Conservation (phyloP, 2,797 vertebrate genomes). For the Carcharodon carcharias region DNA sequence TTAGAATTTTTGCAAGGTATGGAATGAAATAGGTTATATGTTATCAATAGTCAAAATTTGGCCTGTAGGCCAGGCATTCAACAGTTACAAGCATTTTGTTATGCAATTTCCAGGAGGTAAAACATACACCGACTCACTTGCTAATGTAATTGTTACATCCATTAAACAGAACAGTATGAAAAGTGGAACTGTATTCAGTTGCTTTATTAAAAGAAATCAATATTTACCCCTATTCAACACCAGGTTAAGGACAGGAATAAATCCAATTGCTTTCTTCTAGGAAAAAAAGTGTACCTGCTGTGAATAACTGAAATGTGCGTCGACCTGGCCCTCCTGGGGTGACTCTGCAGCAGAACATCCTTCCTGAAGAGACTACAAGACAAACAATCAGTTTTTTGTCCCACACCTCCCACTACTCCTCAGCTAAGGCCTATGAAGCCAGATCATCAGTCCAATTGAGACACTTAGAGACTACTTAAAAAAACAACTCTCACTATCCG, state of each 20-base stretch:
- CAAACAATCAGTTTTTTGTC: neutral
- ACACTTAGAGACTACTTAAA: too few species aligned
- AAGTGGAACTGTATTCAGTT: neutral
- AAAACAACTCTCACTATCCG: too few species aligned
- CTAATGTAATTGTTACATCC: neutral
- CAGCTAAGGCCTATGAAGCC: neutral
- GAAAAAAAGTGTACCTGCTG: conserved; percentile 63
- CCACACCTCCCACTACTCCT: too few species aligned
- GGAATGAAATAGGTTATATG: neutral
- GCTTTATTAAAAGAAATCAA: neutral
- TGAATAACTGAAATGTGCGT: conserved; percentile 64
- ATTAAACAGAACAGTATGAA: neutral
- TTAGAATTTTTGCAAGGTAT: neutral
- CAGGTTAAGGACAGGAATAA: neutral
- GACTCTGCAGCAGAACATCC: conserved; percentile 55
- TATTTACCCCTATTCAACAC: neutral
- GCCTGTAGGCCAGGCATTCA: neutral
- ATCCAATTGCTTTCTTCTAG: neutral
- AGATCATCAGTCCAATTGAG: neutral
- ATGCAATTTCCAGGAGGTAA: neutral
- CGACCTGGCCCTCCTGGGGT: conserved; percentile 58
- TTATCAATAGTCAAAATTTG: neutral
- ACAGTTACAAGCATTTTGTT: neutral
- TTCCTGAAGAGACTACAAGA: conserved; percentile 66
- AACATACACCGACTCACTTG: neutral